Percentiles rank a stretch among this genome's conserved stretches.
Evolutionary conservation across 2,888 invertebrate species (phyloP).

Genomic region (Plemyria rubiginata): DNA sequence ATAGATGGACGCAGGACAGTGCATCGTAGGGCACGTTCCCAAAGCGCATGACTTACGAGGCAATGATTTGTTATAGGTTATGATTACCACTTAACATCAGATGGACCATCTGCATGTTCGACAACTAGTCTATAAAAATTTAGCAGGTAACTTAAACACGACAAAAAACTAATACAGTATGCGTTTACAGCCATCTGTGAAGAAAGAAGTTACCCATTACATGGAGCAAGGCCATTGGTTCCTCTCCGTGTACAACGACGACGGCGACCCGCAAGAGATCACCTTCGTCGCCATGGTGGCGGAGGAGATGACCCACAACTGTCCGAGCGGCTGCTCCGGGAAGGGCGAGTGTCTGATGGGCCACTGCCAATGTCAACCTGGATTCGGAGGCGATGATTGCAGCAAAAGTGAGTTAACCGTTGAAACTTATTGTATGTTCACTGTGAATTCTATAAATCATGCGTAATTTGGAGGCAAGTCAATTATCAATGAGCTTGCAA

Average conservation of each 20-base stretch:
- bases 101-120: too few relatives aligned
- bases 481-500: background rate
- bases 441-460: background rate
- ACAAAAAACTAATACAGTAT: background rate
- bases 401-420: conserved; percentile 92
- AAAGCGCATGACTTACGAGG: too few relatives aligned
- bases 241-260: conserved; percentile 97
- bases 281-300: conserved; percentile 93
- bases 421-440: background rate
- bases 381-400: conserved; percentile 98
- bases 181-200: conserved; percentile 89
- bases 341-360: conserved; percentile 98
- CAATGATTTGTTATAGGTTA: too few relatives aligned
- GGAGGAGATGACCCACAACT: conserved; percentile 97
- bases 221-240: conserved; percentile 99
- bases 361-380: conserved; percentile 97
- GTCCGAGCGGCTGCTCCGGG: conserved; percentile 97
- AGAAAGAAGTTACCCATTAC: conserved; percentile 96
- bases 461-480: background rate
- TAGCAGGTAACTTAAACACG: too few relatives aligned
- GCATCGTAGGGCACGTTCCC: too few relatives aligned
- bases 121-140: too few relatives aligned
- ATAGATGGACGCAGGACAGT: too few relatives aligned
- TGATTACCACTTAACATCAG: too few relatives aligned
- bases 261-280: conserved; percentile 94